Base-by-base conservation (phyloP, 2,797 vertebrate species). In the Thalassophryne amazonica region DNA sequence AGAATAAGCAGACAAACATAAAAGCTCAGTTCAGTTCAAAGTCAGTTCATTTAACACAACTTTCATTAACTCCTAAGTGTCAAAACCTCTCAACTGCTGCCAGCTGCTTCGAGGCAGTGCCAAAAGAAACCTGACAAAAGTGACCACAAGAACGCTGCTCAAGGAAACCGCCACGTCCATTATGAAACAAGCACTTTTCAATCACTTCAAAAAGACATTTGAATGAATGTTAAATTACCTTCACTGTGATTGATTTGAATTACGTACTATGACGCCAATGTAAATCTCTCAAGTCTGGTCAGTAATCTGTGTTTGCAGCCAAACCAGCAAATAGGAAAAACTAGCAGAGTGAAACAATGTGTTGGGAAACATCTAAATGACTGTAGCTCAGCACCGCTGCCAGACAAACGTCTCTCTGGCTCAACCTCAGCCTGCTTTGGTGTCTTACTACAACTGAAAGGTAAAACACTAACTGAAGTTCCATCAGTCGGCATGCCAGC, bases 301-400 rank as follows among this genome's bases (percentile, higher is more conserved):
- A 59, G 38, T 28, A 24, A 62, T 57, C 58, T 61, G 29, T 64
- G 40, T 18, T 3, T 5, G 21, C 18, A 14, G 74, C 71, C 78
- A 84, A 73, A 59, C 54, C 47, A 80, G 52, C 67, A 43, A 43
- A 75, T 34, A 42, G 58, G 35, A 54, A 77, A 64, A 77, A 54
- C 19, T 43, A 40, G 20, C 4, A 7, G 49, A 55, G 53, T 27
- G 32, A 67, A 59, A 60, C 47, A 75, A 69, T 60, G 62, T 38
- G 29, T 66, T 68, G 55, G 71, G 65, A 69, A 74, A 73, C 55
- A 51, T 64, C 43, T 67, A 35, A 37, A 27, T 54, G 31, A 45
- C 21, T 13, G 31, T 9, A 23, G 45, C 49, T 61, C 28, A 30
- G 27, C 54, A 46, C 12, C 2, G 7, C 42, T 63, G 41, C 42